These are phyloP conservation scores for Etheostoma spectabile DNA, from an alignment of 2,113 vertebrate genomes.

Conservation along the genomic window DNA sequence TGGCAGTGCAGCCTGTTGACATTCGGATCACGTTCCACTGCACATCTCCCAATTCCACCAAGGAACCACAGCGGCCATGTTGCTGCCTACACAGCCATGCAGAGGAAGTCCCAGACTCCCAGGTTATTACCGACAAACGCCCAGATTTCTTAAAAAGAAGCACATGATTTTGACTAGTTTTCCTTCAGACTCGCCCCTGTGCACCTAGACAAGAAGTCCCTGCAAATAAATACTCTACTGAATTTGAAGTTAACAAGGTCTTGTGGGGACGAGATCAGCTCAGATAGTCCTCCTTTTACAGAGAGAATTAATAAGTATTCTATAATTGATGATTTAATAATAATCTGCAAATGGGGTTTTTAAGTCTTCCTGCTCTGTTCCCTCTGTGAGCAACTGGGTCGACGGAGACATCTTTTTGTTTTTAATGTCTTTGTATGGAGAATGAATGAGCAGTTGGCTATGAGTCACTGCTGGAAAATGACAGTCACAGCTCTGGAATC, in stretches of 20 bases:
- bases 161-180: not conserved
- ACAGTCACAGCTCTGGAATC: constrained; percentile 49
- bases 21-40: constrained; percentile 65
- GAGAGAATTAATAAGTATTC: not conserved
- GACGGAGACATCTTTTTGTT: constrained; percentile 11
- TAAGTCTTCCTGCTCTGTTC: not conserved
- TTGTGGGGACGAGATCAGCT: constrained; percentile 1
- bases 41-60: constrained; percentile 57
- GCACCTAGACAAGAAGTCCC: not conserved
- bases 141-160: not conserved
- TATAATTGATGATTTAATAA: not conserved
- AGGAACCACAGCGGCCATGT: constrained; percentile 50
- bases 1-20: constrained; percentile 34
- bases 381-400: not conserved
- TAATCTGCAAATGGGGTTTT: not conserved
- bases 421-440: constrained; percentile 34
- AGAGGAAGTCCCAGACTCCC: constrained; percentile 13
- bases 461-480: constrained; percentile 56
- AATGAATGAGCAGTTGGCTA: constrained; percentile 5
- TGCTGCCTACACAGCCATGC: constrained; percentile 6
- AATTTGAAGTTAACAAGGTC: constrained; percentile 46
- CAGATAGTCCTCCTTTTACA: not conserved
- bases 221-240: constrained; percentile 1
- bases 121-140: not conserved
- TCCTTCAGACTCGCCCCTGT: not conserved